A percentile compares a stretch with the other conserved stretches of the same genome.
Evolutionary conservation across 2,888 invertebrate genomes (phyloP).

Genomic region (Diaphora mendica): DNA sequence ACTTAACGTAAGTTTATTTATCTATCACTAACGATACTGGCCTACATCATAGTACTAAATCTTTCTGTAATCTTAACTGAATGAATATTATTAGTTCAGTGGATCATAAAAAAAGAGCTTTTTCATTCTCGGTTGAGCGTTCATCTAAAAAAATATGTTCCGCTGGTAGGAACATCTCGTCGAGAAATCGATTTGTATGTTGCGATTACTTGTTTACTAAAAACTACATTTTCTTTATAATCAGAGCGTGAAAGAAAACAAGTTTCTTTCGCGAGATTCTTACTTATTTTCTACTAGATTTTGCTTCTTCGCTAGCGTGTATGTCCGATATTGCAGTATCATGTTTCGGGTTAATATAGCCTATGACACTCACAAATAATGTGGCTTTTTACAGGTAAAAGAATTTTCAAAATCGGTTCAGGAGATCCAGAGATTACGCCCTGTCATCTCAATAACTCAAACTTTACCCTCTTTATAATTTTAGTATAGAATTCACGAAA

Average conservation of each 20-base stretch:
- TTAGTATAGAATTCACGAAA: too few species aligned
- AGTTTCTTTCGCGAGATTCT: conserved; percentile 42
- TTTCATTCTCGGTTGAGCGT: background rate
- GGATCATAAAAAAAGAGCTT: background rate
- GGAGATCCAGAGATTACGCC: too few species aligned
- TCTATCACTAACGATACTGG: background rate
- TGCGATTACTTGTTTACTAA: conserved; percentile 35
- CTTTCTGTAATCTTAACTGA: background rate
- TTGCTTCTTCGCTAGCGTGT: too few species aligned
- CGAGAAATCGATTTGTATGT: conserved; percentile 35
- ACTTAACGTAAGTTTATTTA: background rate
- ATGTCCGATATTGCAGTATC: too few species aligned
- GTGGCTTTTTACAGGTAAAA: too few species aligned
- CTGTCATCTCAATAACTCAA: too few species aligned
- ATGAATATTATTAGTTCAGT: background rate
- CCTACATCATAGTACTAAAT: background rate
- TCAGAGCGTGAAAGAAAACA: conserved; percentile 40
- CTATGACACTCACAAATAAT: too few species aligned
- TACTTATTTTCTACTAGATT: background rate
- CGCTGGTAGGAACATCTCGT: conserved; percentile 13
- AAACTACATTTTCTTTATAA: conserved; percentile 41
- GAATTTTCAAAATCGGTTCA: too few species aligned
- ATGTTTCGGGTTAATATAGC: too few species aligned
- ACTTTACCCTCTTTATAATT: too few species aligned
- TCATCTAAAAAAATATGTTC: background rate